A percentile compares a stretch with the other conserved stretches of the same genome.
These are phyloP conservation scores for Helogale parvula DNA, from an alignment of 2,113 vertebrate species.

Conservation along the genomic window DNA sequence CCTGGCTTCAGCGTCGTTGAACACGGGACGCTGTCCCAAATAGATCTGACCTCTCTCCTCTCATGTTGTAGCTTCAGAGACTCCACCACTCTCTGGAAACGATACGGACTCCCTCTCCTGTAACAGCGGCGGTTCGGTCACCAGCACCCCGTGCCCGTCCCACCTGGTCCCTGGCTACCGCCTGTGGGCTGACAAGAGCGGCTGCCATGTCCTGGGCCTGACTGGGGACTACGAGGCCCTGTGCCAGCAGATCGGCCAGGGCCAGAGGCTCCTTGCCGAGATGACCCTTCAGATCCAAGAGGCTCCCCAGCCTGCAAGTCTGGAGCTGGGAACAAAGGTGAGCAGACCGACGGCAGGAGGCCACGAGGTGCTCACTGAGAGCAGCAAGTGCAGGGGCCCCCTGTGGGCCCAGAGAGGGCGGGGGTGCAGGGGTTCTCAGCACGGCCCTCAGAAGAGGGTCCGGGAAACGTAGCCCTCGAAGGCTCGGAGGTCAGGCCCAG, in stretches of 20 bases:
- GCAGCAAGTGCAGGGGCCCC: not conserved
- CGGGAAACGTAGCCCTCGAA: not conserved
- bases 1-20: fast-evolving
- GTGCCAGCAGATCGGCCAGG: constrained; percentile 90
- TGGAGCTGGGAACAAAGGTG: constrained; percentile 80
- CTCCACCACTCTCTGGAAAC: not conserved
- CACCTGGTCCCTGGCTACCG: constrained; percentile 87
- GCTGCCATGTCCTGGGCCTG: constrained; percentile 91
- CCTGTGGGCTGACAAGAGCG: constrained; percentile 90
- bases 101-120: constrained; percentile 79
- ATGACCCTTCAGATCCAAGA: constrained; percentile 88
- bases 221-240: constrained; percentile 93
- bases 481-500: not conserved
- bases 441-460: not conserved
- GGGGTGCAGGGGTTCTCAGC: fast-evolving
- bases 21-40: not conserved
- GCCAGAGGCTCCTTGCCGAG: constrained; percentile 85
- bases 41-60: not conserved
- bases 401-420: too few species aligned
- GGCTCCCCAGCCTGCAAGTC: not conserved
- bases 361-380: not conserved
- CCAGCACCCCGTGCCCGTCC: constrained; percentile 77
- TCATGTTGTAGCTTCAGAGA: constrained; percentile 50
- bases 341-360: fast-evolving
- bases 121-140: constrained; percentile 83